Evolutionary conservation across 92 coral and sea anemone genomes (phyloP).

Genomic region (Epizoanthus ramosus): DNA sequence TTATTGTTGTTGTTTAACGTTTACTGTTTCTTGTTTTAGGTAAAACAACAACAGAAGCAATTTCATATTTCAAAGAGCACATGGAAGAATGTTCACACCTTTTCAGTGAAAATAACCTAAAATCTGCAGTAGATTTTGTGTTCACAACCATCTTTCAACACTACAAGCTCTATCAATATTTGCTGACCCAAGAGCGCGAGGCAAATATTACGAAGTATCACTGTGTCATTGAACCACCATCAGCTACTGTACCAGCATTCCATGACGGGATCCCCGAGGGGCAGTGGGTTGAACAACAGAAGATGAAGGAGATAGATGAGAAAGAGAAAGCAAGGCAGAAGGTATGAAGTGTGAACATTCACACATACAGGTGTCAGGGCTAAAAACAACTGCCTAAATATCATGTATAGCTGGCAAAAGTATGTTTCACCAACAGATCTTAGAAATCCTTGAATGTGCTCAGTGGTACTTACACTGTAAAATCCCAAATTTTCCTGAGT

Average conservation of each 20-base stretch:
- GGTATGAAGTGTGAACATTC: conserved; percentile 35
- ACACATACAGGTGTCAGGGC: too few relatives aligned
- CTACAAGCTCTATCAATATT: conserved; percentile 78
- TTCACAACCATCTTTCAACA: conserved; percentile 78
- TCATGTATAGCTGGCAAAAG: too few relatives aligned
- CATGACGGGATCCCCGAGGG: conserved; percentile 65
- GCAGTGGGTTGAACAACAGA: conserved; percentile 77
- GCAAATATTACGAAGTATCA: conserved; percentile 52
- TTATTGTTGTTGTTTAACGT: neutral
- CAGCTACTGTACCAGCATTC: conserved; percentile 18
- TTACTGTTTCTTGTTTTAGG: conserved; percentile 34
- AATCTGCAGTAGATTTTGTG: conserved; percentile 66
- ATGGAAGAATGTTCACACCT: conserved; percentile 21
- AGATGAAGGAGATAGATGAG: conserved; percentile 70
- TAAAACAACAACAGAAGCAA: conserved; percentile 54
- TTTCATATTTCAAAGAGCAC: conserved; percentile 56
- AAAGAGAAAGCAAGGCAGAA: conserved; percentile 59
- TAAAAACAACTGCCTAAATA: too few relatives aligned
- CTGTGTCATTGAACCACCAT: conserved; percentile 66
- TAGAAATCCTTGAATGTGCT: too few relatives aligned
- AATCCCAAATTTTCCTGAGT: too few relatives aligned
- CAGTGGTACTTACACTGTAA: too few relatives aligned
- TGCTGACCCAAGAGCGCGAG: conserved; percentile 73
- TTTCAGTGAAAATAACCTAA: conserved; percentile 57
- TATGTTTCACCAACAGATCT: too few relatives aligned